Evolutionary conservation across 2,888 invertebrate species (phyloP), one percentile per base, ranked within the genome.

Genomic region (Tenthredo mesomela): DNA sequence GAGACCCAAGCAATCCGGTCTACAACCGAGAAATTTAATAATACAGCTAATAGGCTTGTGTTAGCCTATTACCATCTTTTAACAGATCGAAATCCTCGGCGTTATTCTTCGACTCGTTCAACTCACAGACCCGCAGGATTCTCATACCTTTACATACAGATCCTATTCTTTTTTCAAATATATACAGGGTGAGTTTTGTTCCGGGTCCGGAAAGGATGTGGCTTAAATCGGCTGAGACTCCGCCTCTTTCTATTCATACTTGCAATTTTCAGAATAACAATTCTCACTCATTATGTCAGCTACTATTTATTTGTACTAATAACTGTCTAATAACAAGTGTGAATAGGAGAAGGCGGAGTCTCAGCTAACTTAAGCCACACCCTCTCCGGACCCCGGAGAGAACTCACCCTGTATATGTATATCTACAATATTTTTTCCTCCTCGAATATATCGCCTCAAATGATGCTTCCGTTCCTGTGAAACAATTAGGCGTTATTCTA

Each of bases 1-100:
- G 90, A 90, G 82, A 82, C 67, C 82, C 18, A 29, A 50, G 67
- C 82, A 70, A 70, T 65, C 70, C 43, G 61, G 70, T 15, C 82
- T 82, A 90, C 90, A 89, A 92, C 89, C 91, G 90, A 93, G 92
- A 93, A 93, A 93, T 93, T 93, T 93, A 93, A 93, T 93, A 93
- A 93, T 92, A 92, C 91, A 90, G 89, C 92, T 93, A 93, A 93
- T 93, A 91, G 92, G 89, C 90, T 91, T 89, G 90, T 90, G 89
- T 91, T 92, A 89, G 90, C 90, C 91, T 92, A 91, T 92, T 92
- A 91, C 82, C 82, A 82, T 82, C 82, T 82, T 67, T 67, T 70
- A 82, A 82, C 82, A 65, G 70, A 67, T 82, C 82, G 67, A 67
- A 47, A 70, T 82, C 65, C 70, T 70, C 50, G 47, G 40, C 50